These are phyloP conservation scores for Cosmia trapezina DNA, from an alignment of 2,888 invertebrate genomes.

Conservation along the genomic window DNA sequence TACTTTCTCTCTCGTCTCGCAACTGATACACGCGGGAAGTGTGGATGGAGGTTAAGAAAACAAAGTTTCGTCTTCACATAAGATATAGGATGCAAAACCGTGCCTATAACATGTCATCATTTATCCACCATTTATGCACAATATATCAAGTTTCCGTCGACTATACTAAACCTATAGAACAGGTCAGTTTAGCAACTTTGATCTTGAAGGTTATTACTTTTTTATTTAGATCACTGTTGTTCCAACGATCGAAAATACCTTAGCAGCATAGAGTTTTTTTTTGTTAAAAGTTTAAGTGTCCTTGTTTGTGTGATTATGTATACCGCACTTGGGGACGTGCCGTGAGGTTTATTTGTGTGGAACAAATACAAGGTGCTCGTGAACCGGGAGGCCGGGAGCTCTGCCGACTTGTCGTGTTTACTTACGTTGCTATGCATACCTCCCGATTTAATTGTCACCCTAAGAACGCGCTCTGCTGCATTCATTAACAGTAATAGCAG, in stretches of 20 bases:
- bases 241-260: not conserved
- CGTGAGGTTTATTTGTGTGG: conserved; percentile 82
- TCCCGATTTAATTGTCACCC: conserved; percentile 74
- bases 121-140: conserved; percentile 57
- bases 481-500: conserved; percentile 52
- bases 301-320: conserved; percentile 77
- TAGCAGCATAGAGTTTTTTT: conserved; percentile 5
- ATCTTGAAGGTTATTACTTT: conserved; percentile 55
- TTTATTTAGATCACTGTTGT: conserved; percentile 13
- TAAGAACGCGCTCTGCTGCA: conserved; percentile 57
- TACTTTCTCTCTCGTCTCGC: conserved; percentile 87
- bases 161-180: conserved; percentile 57
- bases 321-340: conserved; percentile 77
- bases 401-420: conserved; percentile 79
- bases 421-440: conserved; percentile 85
- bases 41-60: conserved; percentile 87
- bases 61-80: conserved; percentile 81
- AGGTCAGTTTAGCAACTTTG: conserved; percentile 63
- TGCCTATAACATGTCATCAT: conserved; percentile 65
- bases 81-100: conserved; percentile 76
- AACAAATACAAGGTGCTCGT: conserved; percentile 86
- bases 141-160: conserved; percentile 56
- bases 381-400: conserved; percentile 77
- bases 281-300: conserved; percentile 59
- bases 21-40: conserved; percentile 81